phyloP scores from a whole-genome alignment of 2,797 vertebrate genomes.

The Gymnoscopelus microlampas region DNA sequence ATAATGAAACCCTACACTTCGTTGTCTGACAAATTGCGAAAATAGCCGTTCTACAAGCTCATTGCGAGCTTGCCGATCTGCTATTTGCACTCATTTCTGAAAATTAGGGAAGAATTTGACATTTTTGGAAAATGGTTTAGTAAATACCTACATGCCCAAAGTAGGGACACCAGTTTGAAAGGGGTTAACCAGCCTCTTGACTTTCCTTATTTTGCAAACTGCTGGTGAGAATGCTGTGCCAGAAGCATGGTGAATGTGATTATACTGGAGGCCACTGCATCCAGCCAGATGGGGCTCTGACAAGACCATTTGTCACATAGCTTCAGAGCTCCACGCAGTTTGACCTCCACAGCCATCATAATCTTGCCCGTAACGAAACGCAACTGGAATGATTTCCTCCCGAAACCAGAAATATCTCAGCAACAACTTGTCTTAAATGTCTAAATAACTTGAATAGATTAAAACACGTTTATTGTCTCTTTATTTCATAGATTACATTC shows the following conservation, averaged over 20 bases:
- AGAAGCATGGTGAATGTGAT: slow-evolving; percentile 35
- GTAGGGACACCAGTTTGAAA: too few relatives aligned
- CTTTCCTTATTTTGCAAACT: not conserved
- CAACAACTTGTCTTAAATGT: too few relatives aligned
- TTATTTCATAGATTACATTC: too few relatives aligned
- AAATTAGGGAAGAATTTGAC: too few relatives aligned
- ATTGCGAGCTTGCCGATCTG: too few relatives aligned
- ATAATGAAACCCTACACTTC: too few relatives aligned
- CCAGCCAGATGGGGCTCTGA: slow-evolving; percentile 46
- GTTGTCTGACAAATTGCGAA: too few relatives aligned
- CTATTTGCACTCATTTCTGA: too few relatives aligned
- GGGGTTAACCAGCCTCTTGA: not conserved
- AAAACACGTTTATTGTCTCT: too few relatives aligned
- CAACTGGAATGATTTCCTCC: slow-evolving; percentile 31
- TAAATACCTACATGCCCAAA: not conserved
- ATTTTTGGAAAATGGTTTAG: not conserved
- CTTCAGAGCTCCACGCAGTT: slow-evolving; percentile 29
- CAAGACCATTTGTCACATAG: slow-evolving; percentile 38
- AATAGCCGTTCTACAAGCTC: too few relatives aligned
- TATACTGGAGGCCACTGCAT: slow-evolving; percentile 32
- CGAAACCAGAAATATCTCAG: slow-evolving; percentile 25
- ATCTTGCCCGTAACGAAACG: slow-evolving; percentile 35
- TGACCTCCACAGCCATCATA: slow-evolving; percentile 38
- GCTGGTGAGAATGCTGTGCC: slow-evolving; percentile 6
- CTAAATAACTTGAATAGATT: too few relatives aligned